Conservation (phyloP, 2,888 invertebrate species). For the Mesorhabditis belari region DNA sequence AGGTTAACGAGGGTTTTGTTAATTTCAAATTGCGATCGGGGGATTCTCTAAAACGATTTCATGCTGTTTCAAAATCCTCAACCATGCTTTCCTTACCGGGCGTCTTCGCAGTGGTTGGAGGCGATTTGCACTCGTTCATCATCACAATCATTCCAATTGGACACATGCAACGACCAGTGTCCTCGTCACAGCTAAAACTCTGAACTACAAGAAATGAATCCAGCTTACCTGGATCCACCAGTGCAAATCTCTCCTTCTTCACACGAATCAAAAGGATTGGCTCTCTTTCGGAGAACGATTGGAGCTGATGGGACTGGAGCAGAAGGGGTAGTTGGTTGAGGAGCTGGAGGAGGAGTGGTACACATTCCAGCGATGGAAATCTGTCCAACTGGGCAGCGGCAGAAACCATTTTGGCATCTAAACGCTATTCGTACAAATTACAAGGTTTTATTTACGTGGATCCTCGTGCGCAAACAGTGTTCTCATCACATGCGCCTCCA, state of each 20-base stretch:
- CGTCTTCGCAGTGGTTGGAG: slow-evolving; percentile 15
- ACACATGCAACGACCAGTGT: slow-evolving; percentile 38
- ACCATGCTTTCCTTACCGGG: slow-evolving; percentile 1
- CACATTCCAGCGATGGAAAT: slow-evolving; percentile 7
- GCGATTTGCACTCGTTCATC: slow-evolving; percentile 26
- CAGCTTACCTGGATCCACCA: slow-evolving; percentile 39
- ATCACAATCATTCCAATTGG: slow-evolving; percentile 34
- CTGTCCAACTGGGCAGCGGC: slow-evolving; percentile 26
- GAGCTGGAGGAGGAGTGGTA: background rate
- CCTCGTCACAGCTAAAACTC: slow-evolving; percentile 24
- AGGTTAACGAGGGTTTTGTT: background rate
- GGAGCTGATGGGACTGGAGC: background rate
- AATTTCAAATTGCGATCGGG: background rate
- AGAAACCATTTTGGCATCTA: slow-evolving; percentile 13
- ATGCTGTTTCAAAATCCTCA: too few relatives aligned
- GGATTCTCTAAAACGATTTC: background rate
- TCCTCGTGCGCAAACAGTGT: slow-evolving; percentile 23
- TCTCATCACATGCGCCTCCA: slow-evolving; percentile 28
- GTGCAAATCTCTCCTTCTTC: slow-evolving; percentile 44
- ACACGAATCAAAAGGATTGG: slow-evolving; percentile 46
- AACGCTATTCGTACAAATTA: slow-evolving; percentile 15
- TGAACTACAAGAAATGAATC: background rate
- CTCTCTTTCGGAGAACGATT: slow-evolving; percentile 2
- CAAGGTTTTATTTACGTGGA: slow-evolving; percentile 24
- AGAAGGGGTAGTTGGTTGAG: too few relatives aligned